phyloP scores from a whole-genome alignment of 2,797 vertebrate species.

The Spheniscus humboldti region DNA sequence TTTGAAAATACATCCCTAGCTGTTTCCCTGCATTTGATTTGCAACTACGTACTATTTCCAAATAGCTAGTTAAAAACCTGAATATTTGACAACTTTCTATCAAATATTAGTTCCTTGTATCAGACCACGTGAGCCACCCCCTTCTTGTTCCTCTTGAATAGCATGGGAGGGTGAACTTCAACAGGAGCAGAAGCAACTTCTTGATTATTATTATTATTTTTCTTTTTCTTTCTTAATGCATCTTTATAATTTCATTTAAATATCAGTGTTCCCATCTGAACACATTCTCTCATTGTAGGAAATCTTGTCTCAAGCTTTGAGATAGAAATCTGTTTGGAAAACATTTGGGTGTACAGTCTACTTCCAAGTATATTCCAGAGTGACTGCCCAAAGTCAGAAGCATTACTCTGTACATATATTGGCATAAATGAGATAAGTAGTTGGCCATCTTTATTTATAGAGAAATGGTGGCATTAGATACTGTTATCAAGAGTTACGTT shows the following conservation, averaged over 20 bases:
- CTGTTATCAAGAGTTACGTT: neutral
- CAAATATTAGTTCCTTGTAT: neutral
- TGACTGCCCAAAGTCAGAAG: neutral
- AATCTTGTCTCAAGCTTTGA: neutral
- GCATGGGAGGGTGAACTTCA: neutral
- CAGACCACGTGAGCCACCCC: neutral
- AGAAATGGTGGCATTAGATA: neutral
- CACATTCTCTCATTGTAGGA: neutral
- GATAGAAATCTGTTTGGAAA: neutral
- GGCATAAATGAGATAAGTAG: neutral
- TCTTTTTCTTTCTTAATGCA: neutral
- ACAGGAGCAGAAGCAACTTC: neutral
- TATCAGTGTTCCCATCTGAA: neutral
- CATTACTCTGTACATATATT: neutral
- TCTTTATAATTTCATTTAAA: neutral
- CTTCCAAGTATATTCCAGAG: neutral
- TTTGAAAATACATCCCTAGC: neutral
- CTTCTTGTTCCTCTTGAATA: neutral
- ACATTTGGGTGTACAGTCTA: neutral
- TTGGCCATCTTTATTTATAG: neutral
- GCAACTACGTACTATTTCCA: neutral
- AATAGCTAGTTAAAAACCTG: neutral
- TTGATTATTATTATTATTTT: neutral
- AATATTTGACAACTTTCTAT: neutral
- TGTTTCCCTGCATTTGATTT: neutral